phyloP scores from a whole-genome alignment of 2,113 vertebrate genomes.

The Micromys minutus region DNA sequence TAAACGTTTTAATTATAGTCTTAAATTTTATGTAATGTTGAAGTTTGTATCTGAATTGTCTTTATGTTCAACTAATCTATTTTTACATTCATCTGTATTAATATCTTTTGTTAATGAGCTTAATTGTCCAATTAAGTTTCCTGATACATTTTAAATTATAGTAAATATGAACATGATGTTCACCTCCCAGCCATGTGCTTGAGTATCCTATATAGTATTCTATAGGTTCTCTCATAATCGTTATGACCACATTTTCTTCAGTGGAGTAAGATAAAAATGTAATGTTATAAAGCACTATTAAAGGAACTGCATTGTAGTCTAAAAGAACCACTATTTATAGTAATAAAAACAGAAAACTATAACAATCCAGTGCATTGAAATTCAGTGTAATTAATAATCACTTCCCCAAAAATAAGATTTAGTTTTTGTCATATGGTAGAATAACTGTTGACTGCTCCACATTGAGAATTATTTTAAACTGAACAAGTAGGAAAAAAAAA shows the following conservation, averaged over 20 bases:
- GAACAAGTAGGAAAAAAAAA: background rate
- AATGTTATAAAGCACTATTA: background rate
- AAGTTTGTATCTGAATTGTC: background rate
- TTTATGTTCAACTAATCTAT: background rate
- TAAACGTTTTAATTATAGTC: background rate
- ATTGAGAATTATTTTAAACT: background rate
- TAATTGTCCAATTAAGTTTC: background rate
- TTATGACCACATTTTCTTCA: background rate
- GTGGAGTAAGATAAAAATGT: background rate
- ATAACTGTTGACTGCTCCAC: accelerated
- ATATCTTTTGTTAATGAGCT: background rate
- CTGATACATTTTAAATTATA: background rate
- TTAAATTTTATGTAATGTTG: background rate
- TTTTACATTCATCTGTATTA: background rate
- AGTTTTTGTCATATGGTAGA: background rate
- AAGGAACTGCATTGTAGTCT: background rate
- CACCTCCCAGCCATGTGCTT: background rate
- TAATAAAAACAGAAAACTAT: background rate
- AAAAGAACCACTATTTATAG: background rate
- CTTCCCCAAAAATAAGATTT: background rate
- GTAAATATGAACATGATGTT: background rate
- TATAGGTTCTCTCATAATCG: background rate
- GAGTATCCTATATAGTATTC: background rate
- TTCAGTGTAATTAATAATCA: background rate
- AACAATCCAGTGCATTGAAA: background rate